Percentiles rank a stretch among this genome's conserved stretches.
Evolutionary conservation across 2,113 vertebrate genomes (phyloP).

Genomic region (Orthochromis malagaraziensis): DNA sequence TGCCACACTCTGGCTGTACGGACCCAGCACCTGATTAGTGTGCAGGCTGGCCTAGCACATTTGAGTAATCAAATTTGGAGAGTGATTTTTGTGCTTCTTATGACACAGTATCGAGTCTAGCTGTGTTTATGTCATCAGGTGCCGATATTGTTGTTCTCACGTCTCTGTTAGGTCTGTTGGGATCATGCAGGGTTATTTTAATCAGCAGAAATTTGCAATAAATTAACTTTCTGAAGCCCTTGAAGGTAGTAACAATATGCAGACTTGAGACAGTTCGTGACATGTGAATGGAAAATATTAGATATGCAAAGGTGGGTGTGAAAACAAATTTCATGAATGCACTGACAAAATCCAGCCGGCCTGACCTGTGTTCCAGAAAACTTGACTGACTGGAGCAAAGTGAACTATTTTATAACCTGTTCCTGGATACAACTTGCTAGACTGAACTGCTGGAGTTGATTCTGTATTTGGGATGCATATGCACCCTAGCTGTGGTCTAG

Average conservation of each 20-base stretch:
- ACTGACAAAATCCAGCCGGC: neutral
- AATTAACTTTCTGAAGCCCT: neutral
- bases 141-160: neutral
- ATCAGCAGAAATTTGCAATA: neutral
- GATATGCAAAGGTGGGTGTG: neutral
- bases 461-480: constrained; percentile 12
- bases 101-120: neutral
- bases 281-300: constrained; percentile 19
- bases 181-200: neutral
- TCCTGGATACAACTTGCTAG: neutral
- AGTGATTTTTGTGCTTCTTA: neutral
- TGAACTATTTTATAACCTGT: constrained; percentile 31
- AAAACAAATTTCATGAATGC: constrained; percentile 8
- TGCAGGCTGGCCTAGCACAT: neutral
- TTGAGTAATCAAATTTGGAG: neutral
- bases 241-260: neutral
- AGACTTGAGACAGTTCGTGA: neutral
- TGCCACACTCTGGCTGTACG: neutral
- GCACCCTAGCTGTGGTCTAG: constrained; percentile 47
- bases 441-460: constrained; percentile 13
- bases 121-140: constrained; percentile 18
- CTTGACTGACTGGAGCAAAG: constrained; percentile 1
- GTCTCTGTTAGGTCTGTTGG: neutral
- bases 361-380: neutral
- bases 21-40: neutral